Conservation (phyloP, 2,113 vertebrate species). For the Ibidorhyncha struthersii region DNA sequence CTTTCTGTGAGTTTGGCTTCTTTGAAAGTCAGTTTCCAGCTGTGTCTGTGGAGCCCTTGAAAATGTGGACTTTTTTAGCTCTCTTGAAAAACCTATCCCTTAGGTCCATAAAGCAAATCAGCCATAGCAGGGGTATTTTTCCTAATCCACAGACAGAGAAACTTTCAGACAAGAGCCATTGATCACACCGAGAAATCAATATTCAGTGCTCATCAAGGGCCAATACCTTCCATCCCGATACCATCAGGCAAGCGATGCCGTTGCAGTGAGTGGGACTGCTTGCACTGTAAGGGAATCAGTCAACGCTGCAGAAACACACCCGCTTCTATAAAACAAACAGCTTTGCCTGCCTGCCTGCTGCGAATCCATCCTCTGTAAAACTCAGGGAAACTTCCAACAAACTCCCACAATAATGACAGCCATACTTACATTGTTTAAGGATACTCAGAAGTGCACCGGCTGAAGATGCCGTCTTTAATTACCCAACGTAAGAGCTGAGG, state of each 20-base stretch:
- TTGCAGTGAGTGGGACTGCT: neutral
- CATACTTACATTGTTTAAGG: fast-evolving
- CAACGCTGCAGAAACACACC: neutral
- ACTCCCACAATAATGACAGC: neutral
- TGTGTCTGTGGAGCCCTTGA: neutral
- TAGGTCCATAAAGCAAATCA: neutral
- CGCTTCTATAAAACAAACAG: neutral
- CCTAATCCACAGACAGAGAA: neutral
- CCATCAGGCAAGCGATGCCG: neutral
- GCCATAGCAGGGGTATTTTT: neutral
- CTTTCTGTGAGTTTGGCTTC: neutral
- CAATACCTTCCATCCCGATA: neutral
- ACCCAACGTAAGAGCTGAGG: neutral
- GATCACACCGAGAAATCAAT: conserved; percentile 20
- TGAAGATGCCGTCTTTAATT: neutral
- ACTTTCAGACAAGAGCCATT: conserved; percentile 10
- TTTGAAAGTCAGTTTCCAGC: neutral
- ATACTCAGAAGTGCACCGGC: neutral
- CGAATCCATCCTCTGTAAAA: neutral
- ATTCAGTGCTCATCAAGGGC: neutral
- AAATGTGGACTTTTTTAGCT: neutral
- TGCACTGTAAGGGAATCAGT: too few species aligned
- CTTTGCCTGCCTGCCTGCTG: neutral
- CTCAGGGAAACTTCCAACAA: neutral
- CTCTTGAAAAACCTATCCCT: neutral